phyloP scores from a whole-genome alignment of 1,140 invertebrate genomes.

The Aphis gossypii region DNA sequence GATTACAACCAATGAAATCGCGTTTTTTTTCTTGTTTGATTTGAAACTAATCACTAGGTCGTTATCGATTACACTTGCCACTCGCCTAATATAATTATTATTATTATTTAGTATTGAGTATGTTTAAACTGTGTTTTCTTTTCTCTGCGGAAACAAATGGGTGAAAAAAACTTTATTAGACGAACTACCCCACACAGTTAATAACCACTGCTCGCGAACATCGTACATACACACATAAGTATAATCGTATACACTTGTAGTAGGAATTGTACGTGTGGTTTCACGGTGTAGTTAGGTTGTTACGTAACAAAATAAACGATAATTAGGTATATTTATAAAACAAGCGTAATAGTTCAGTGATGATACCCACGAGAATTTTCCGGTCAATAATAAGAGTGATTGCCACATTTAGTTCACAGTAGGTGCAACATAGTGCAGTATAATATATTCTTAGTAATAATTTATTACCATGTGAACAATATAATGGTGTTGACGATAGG shows the following conservation, averaged over 20 bases:
- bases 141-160: too few species aligned
- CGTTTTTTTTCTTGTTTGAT: background rate
- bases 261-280: background rate
- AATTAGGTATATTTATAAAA: background rate
- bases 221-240: background rate
- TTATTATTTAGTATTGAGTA: background rate
- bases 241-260: background rate
- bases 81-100: background rate
- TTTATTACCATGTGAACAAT: background rate
- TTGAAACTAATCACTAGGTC: background rate
- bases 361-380: background rate
- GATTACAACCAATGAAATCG: background rate
- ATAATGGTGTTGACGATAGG: background rate
- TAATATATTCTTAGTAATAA: background rate
- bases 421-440: background rate
- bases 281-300: background rate
- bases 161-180: too few species aligned
- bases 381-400: background rate
- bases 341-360: background rate
- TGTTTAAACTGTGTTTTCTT: background rate
- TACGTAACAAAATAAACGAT: background rate
- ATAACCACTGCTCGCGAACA: background rate
- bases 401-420: background rate
- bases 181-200: too few species aligned
- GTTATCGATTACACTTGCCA: background rate